Evolutionary conservation across 2,888 invertebrate genomes (phyloP), one percentile per base, ranked within the genome.

Genomic region (Tillus elongatus): DNA sequence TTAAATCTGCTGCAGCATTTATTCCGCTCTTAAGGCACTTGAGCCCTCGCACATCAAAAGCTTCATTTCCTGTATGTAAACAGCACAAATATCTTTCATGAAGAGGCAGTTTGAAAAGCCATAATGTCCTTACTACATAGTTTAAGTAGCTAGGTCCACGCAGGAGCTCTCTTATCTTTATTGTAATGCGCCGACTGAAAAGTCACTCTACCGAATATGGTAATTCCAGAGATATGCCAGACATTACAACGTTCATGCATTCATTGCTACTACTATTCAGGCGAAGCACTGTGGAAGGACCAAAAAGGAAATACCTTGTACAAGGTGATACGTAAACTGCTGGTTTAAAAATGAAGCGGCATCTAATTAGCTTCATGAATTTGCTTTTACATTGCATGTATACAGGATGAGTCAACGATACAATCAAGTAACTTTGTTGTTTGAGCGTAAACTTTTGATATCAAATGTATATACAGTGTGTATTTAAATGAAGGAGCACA

Each of bases 1-100:
- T 19, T 19, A 19, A 19, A 19, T 19, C 24, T 30, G n/a, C 30
- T 13, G 30, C 30, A 30, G 13, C 30, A 30, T 13, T 30, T 30
- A 30, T n/a, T 13, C n/a, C n/a, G 30, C 30, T 13, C 11, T 30
- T 11, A 30, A n/a, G 13, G 8, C 12, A 13, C 30, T 3, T 13
- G 13, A 13, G 30, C 13, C 30, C 12, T 3, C 12, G 3, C 13
- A 13, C 30, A 30, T 13, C 13, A 19, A 19, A 19, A 19, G 24
- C 24, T 19, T 19, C 24, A 19, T 19, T 19, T 19, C 24, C 24
- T 19, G 24, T 19, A n/a, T 19, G 24, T 19, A 19, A 19, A 19
- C 24, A 19, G 24, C 24, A n/a, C 24, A 19, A 19, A 19, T 19
- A 19, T 19, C 24, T 19, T 19, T n/a, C 24, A 19, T 19, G 24